Evolutionary conservation across 1,140 invertebrate species (phyloP).

Genomic region (Drosophila tsacasi): DNA sequence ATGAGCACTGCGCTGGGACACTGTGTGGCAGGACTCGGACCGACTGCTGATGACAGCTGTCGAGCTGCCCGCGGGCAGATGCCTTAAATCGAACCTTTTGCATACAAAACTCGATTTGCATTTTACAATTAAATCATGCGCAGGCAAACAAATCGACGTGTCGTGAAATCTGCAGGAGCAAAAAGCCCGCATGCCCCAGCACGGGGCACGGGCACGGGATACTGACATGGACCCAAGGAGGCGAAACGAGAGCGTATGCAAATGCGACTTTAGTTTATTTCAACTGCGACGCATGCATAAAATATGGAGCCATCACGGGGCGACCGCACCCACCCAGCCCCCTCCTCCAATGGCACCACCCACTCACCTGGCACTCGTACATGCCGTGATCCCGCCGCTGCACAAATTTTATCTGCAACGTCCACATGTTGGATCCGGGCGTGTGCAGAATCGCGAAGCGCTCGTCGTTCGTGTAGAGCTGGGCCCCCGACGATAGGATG

Average conservation of each 20-base stretch:
- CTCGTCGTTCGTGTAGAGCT: conserved; percentile 96
- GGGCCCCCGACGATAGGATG: conserved; percentile 94
- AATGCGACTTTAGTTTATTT: conserved; percentile 80
- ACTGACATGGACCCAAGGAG: conserved; percentile 7
- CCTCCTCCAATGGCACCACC: no score
- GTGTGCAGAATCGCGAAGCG: conserved; percentile 90
- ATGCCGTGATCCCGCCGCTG: conserved; percentile 96
- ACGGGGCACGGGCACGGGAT: conserved; percentile 5
- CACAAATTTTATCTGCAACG: conserved; percentile 96
- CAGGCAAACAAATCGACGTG: conserved; percentile 60
- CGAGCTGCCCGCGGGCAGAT: conserved; percentile 32
- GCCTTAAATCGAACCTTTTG: conserved; percentile 54
- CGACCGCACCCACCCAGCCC: background rate
- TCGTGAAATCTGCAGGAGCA: conserved; percentile 61
- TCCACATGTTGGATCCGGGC: conserved; percentile 91
- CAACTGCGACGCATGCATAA: conserved; percentile 79
- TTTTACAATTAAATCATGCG: conserved; percentile 80
- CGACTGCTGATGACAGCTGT: conserved; percentile 18
- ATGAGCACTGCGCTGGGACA: background rate
- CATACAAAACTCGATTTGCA: conserved; percentile 63
- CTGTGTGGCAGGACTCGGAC: background rate
- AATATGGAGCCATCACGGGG: conserved; percentile 53
- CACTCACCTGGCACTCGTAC: conserved; percentile 97
- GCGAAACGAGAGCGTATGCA: conserved; percentile 65
- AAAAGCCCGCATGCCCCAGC: conserved; percentile 56